Conservation (phyloP, 2,113 vertebrate species). For the Brachirus orientalis region DNA sequence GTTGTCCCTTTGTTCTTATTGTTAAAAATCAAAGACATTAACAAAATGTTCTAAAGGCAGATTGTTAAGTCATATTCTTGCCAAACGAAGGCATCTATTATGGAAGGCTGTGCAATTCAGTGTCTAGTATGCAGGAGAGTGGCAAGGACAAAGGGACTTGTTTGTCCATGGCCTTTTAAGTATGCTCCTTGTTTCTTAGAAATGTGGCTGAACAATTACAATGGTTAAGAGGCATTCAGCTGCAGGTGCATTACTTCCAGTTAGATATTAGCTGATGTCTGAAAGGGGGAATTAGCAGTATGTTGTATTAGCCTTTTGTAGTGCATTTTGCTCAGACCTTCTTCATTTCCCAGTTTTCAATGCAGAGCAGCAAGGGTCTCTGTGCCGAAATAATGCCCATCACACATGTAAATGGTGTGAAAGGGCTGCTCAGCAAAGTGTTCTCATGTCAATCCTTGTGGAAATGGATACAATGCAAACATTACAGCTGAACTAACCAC, state of each 20-base stretch:
- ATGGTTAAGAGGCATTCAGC: conserved; percentile 97
- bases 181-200: conserved; percentile 86
- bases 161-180: conserved; percentile 89
- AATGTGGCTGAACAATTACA: conserved; percentile 89
- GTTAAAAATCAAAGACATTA: conserved; percentile 78
- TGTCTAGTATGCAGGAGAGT: conserved; percentile 88
- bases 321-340: conserved; percentile 98
- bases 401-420: conserved; percentile 99
- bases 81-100: conserved; percentile 81
- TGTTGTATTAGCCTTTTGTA: conserved; percentile 99
- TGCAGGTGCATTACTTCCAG: conserved; percentile 99
- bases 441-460: conserved; percentile 99
- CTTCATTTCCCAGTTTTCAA: conserved; percentile 99
- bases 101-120: conserved; percentile 82
- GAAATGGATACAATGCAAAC: conserved; percentile 99
- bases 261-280: conserved; percentile 94
- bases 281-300: conserved; percentile 96
- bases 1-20: conserved; percentile 69
- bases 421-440: conserved; percentile 99
- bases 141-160: conserved; percentile 87
- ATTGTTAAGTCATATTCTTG: conserved; percentile 82
- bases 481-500: conserved; percentile 98
- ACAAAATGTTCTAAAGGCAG: conserved; percentile 74
- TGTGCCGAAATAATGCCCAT: conserved; percentile 97
- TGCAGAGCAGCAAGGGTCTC: conserved; percentile 97